Evolutionary conservation across 2,888 invertebrate species (phyloP).

Genomic region (Agrochola lota): DNA sequence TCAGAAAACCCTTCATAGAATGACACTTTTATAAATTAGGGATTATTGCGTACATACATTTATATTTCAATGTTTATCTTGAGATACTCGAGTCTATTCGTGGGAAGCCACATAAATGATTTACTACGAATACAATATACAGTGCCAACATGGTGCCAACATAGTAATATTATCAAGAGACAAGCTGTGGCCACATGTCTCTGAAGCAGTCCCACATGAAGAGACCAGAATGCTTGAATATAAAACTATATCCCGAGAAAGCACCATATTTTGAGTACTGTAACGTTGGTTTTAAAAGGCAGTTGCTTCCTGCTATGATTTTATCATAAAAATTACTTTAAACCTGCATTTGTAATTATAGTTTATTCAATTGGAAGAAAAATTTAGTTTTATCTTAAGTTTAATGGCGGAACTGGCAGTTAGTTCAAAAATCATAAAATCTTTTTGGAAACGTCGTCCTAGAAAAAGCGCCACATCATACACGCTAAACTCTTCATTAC

Average conservation of each 20-base stretch:
- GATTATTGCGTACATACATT: too few species aligned
- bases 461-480: neutral
- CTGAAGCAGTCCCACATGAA: neutral
- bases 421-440: too few species aligned
- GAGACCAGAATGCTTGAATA: constrained; percentile 3
- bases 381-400: too few species aligned
- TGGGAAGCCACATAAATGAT: neutral
- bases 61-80: neutral
- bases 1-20: too few species aligned
- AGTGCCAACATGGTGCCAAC: constrained; percentile 6
- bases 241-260: too few species aligned
- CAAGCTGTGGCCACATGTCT: neutral
- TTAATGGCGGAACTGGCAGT: too few species aligned
- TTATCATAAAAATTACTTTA: too few species aligned
- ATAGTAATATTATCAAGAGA: neutral
- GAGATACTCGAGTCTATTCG: neutral
- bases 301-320: neutral
- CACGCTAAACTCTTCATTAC: neutral
- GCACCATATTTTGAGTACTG: neutral
- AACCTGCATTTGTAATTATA: too few species aligned
- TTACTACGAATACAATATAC: too few species aligned
- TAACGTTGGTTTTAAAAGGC: neutral
- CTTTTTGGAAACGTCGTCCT: neutral
- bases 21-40: too few species aligned
- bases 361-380: neutral